phyloP scores from a whole-genome alignment of 2,888 invertebrate species.

The Sussaba pulchella region DNA sequence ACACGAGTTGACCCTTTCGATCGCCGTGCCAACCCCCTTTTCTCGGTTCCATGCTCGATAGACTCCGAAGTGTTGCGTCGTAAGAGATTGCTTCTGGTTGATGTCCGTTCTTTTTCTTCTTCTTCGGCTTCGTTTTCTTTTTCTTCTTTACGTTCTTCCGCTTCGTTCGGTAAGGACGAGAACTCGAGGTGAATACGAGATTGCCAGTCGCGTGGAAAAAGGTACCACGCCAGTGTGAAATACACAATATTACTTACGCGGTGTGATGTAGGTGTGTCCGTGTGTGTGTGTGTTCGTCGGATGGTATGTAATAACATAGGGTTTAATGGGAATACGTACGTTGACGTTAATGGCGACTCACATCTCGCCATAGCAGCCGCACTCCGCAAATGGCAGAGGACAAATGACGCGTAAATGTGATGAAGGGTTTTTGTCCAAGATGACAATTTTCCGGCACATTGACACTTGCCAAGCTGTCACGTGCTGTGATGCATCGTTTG shows the following conservation, averaged over 20 bases:
- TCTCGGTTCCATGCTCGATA: constrained; percentile 53
- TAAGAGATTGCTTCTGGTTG: constrained; percentile 68
- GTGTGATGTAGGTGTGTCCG: not conserved
- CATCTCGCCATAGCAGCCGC: not conserved
- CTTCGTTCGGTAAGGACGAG: constrained; percentile 23
- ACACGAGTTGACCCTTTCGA: constrained; percentile 63
- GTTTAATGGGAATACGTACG: constrained; percentile 12
- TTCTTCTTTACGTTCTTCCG: constrained; percentile 10
- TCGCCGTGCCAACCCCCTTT: constrained; percentile 55
- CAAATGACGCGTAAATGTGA: constrained; percentile 8
- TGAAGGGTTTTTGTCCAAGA: not conserved
- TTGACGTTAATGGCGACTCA: constrained; percentile 26
- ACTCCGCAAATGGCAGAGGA: not conserved
- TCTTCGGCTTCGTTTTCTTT: not conserved
- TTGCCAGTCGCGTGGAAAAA: constrained; percentile 16
- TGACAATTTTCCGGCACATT: constrained; percentile 10
- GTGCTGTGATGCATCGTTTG: not conserved
- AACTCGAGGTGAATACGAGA: constrained; percentile 52
- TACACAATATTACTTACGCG: not conserved
- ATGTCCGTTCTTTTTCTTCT: constrained; percentile 52
- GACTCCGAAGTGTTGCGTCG: constrained; percentile 61
- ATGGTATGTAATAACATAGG: constrained; percentile 16
- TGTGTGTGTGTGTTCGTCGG: not conserved
- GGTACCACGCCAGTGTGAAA: not conserved
- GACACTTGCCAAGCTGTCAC: not conserved